phyloP scores from a whole-genome alignment of 2,888 invertebrate species.

The Eristalis intricaria region DNA sequence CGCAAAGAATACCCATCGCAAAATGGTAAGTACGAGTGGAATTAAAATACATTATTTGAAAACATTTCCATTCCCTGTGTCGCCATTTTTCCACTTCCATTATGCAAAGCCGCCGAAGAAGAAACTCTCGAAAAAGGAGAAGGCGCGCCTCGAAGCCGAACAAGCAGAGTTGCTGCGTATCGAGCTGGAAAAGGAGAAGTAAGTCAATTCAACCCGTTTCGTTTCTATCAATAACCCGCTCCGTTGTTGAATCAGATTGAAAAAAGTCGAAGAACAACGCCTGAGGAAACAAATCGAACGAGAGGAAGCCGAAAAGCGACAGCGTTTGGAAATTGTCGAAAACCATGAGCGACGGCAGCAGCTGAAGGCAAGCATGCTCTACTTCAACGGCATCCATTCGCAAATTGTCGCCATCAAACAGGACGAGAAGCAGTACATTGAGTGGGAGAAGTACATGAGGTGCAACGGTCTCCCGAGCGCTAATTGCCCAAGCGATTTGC shows the following conservation, averaged over 20 bases:
- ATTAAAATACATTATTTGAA: background rate
- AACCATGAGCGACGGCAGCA: slow-evolving; percentile 79
- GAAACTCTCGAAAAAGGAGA: slow-evolving; percentile 82
- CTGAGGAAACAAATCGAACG: slow-evolving; percentile 80
- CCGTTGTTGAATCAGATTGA: slow-evolving; percentile 74
- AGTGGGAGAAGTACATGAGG: slow-evolving; percentile 81
- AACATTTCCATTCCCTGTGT: background rate
- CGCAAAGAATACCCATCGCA: background rate
- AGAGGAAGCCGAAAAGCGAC: slow-evolving; percentile 79
- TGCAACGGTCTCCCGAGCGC: slow-evolving; percentile 81
- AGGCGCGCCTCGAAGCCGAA: slow-evolving; percentile 80
- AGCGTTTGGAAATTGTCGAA: slow-evolving; percentile 79
- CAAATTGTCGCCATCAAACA: slow-evolving; percentile 78
- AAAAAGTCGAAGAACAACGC: slow-evolving; percentile 80
- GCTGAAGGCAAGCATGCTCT: slow-evolving; percentile 78
- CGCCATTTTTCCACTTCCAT: background rate
- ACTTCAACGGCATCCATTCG: slow-evolving; percentile 77
- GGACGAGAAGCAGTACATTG: slow-evolving; percentile 76
- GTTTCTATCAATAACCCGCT: background rate
- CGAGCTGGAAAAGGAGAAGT: slow-evolving; percentile 81
- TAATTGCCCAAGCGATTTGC: slow-evolving; percentile 79
- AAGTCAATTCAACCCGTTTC: slow-evolving; percentile 30
- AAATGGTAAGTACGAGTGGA: slow-evolving; percentile 43
- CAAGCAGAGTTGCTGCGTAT: slow-evolving; percentile 80
- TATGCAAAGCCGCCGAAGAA: slow-evolving; percentile 80